Evolutionary conservation across 2,888 invertebrate genomes (phyloP), one percentile per base, ranked within the genome.

Genomic region (Orgyia antiqua): DNA sequence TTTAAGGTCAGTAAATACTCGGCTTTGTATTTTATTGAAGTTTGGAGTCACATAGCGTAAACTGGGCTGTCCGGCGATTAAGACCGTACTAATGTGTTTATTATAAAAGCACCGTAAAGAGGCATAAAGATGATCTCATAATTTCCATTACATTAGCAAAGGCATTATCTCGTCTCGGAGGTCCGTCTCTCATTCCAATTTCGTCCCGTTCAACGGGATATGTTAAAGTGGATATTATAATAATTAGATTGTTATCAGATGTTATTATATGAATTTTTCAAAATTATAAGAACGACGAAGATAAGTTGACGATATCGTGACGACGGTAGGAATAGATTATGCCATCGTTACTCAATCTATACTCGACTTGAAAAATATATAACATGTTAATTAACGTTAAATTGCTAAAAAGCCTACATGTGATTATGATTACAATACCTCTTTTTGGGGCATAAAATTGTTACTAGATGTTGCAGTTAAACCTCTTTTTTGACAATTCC

Each of bases 201-300:
- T 79, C 43, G 68, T 57, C 51, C 59, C 59, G 56, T 51, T 65
- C 68, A 74, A 79, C 76, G 76, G 77, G 73, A 78, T 82, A 84
- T 83, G 78, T 79, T 84, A 83, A 84, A 78, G 68, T 83, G 83
- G 75, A 79, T 78, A 83, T 84, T 84, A 84, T 80, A 79, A 84
- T 82, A 83, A 83, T 84, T 79, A 80, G 80, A 83, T 82, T 76
- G 80, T 82, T 83, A 83, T 83, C 82, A 78, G 79, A 80, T 73
- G 65, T 82, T 83, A 83, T 84, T 80, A 82, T 82, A 82, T 70
- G 79, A 78, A 83, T 80, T 84, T 82, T 64, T 68, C 66, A 71
- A 80, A 83, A 84, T 82, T 80, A 80, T 80, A 80, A 80, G 68
- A 67, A 60, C 73, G 72, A 75, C 65, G 60, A 66, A 76, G 80